Evolutionary conservation across 2,113 vertebrate genomes (phyloP).

Genomic region (Tragelaphus strepsiceros): DNA sequence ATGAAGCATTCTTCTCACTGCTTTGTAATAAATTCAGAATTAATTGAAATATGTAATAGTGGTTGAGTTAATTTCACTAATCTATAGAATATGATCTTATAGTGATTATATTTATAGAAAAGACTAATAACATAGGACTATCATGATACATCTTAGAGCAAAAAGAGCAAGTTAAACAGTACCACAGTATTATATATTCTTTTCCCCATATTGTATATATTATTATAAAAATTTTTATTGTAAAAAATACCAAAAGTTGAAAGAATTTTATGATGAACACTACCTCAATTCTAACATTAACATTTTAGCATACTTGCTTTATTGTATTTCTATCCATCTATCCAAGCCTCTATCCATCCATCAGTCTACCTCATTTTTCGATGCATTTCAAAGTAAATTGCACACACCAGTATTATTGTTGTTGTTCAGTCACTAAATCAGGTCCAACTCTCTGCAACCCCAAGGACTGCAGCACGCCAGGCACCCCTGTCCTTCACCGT

Average conservation of each 20-base stretch:
- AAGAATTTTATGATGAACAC: neutral
- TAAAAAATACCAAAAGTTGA: neutral
- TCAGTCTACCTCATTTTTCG: neutral
- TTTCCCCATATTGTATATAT: neutral
- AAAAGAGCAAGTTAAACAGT: neutral
- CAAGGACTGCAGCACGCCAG: neutral
- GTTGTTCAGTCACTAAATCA: neutral
- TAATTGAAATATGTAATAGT: neutral
- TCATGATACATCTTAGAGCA: neutral
- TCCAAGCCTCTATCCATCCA: neutral
- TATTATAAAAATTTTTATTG: neutral
- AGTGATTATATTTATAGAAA: neutral
- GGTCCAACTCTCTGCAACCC: neutral
- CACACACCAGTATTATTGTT: neutral
- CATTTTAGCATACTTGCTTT: neutral
- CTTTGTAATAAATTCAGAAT: neutral
- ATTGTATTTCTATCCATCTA: neutral
- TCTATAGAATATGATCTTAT: neutral
- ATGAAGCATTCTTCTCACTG: neutral
- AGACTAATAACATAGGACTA: neutral
- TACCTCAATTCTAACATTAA: neutral
- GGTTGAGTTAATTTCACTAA: neutral
- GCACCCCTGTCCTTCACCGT: neutral
- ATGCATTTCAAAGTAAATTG: neutral
- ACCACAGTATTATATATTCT: neutral